A percentile compares a stretch with the other conserved stretches of the same genome.
phyloP scores from a whole-genome alignment of 2,797 vertebrate species.

The Tapirus indicus region DNA sequence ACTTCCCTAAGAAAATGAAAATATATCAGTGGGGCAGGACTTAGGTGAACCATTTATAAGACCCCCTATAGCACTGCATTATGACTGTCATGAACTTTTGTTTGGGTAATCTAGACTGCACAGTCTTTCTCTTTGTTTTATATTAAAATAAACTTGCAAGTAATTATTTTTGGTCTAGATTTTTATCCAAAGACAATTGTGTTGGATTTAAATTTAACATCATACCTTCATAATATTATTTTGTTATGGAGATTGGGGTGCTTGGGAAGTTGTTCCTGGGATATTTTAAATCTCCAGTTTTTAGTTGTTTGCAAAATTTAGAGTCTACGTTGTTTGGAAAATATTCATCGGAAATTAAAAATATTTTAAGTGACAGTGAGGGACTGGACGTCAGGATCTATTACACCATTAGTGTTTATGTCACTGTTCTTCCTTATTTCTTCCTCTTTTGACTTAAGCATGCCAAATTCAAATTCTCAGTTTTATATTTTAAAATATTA shows the following conservation, averaged over 20 bases:
- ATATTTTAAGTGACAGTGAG: neutral
- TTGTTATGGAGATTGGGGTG: neutral
- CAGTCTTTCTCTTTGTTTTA: neutral
- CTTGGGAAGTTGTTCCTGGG: neutral
- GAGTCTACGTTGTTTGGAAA: neutral
- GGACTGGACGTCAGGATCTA: neutral
- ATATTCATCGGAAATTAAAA: conserved; percentile 42
- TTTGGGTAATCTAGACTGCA: neutral
- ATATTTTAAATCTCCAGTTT: neutral
- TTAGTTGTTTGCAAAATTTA: neutral
- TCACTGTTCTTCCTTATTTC: neutral
- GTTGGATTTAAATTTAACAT: neutral
- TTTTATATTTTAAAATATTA: conserved; percentile 45
- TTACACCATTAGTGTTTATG: neutral
- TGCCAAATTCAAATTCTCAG: neutral
- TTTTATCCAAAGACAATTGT: neutral
- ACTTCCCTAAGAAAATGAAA: neutral
- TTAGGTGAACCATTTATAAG: neutral
- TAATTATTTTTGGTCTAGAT: neutral
- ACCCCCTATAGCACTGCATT: neutral
- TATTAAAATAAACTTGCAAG: neutral
- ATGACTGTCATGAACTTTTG: neutral
- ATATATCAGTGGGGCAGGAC: neutral
- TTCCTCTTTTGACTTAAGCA: neutral
- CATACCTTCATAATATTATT: neutral